phyloP scores from a whole-genome alignment of 64 coral and sea anemone species.

The Montipora cactus region DNA sequence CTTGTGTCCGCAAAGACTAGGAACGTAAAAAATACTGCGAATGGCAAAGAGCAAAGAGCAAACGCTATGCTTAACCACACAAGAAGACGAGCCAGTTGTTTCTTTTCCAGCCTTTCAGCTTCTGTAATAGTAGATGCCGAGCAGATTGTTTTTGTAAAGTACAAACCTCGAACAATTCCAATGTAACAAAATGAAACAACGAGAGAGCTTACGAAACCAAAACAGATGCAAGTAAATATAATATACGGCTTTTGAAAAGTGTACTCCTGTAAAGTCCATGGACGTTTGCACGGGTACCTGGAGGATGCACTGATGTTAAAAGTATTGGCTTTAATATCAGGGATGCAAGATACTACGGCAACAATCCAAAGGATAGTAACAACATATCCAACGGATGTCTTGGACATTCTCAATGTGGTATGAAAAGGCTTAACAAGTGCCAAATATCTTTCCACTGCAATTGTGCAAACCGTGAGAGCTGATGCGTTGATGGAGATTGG shows the following conservation, averaged over 20 bases:
- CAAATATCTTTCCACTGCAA: conserved; percentile 52
- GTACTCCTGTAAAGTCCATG: conserved; percentile 36
- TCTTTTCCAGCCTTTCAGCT: conserved; percentile 26
- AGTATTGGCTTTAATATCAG: conserved; percentile 31
- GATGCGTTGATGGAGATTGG: conserved; percentile 17
- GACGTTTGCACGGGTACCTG: conserved; percentile 25
- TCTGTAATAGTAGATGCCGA: background rate
- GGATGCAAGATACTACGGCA: conserved; percentile 26
- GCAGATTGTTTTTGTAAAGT: conserved; percentile 38
- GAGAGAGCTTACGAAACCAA: background rate
- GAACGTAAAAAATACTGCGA: background rate
- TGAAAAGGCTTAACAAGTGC: conserved; percentile 31
- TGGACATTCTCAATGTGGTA: background rate
- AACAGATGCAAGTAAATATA: conserved; percentile 16
- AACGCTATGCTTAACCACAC: conserved; percentile 10
- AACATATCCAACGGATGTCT: background rate
- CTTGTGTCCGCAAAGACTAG: background rate
- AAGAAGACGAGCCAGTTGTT: conserved; percentile 30
- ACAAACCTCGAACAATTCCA: conserved; percentile 52
- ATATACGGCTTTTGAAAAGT: conserved; percentile 9
- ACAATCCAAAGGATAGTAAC: conserved; percentile 10
- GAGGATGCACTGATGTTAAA: background rate
- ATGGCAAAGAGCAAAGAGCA: conserved; percentile 41
- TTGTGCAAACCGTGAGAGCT: conserved; percentile 27
- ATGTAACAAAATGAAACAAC: conserved; percentile 37